Base-by-base conservation (phyloP, 2,888 invertebrate species). In the Euplagia quadripunctaria region DNA sequence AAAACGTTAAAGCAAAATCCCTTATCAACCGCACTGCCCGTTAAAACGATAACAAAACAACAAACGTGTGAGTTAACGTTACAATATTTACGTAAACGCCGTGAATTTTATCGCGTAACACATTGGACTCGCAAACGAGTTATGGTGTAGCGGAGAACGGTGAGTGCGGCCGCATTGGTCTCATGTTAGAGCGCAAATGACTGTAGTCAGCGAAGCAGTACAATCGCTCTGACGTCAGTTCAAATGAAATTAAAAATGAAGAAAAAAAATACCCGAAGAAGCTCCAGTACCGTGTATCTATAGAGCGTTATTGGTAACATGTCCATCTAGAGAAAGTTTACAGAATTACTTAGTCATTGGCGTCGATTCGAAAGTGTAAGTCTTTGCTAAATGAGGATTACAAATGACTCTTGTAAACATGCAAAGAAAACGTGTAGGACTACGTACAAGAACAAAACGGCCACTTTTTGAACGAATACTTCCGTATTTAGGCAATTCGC, bases 101-200 rank as follows among this genome's bases (percentile, higher is more conserved):
- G 75, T 72, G 61, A 63, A 80, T 79, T 86, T 87, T 79, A 85
- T 82, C 84, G 85, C 84, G 85, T 83, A 83, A 85, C 85, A 82
- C 78, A 71, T 83, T 83, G 82, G 87, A 86, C 86, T 84, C 84
- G 82, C 79, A 86, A 82, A 82, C 86, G 85, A 79, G 85, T 86
- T 86, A 81, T 76, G 79, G 78, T 81, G 69, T 80, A 72, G 77
- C 72, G 73, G 79, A 80, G 79, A 81, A 82, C 87, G 84, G 84
- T 78, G 79, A 85, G 86, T 87, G 89, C 93, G 92, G 86, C 92
- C 91, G 91, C 85, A 78, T 84, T 84, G 86, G 84, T 80, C 90
- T 89, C 92, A 93, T 93, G 94, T 89, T 93, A 91, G 89, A 92
- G 85, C 90, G 90, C 89, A 91, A 95, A 92, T 94, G 94, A 88